Base-by-base conservation (phyloP, 2,113 vertebrate genomes). In the Lucifuga dentata region DNA sequence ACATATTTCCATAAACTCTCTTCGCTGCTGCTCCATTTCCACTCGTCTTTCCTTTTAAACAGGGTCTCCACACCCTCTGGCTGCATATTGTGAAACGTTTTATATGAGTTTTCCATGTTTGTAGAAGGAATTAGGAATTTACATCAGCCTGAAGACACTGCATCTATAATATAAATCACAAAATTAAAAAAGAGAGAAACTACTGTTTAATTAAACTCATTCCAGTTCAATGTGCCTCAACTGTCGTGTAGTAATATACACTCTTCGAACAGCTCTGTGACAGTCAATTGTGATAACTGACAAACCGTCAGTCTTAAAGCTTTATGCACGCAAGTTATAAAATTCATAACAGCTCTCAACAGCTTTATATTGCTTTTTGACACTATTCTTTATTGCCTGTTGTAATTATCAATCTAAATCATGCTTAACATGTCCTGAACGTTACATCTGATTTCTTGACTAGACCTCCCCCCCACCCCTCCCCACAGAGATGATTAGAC, bases 391-490 rank as follows among this genome's bases (percentile, higher is more conserved):
- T 39, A 32, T 50, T 60, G 45, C 21, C 23, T 3, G 23, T 48
- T 78, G 72, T 69, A 73, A 85, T 85, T 84, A 68, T 46, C 45
- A 81, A 77, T 69, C 29, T 56, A 70, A 76, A 68, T 76, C 70
- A 78, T 51, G 53, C 75, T 63, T 73, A 61, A 69, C 32, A 46
- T n/a, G n/a, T n/a, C n/a, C n/a, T n/a, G n/a, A n/a, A n/a, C n/a
- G n/a, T n/a, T n/a, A n/a, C n/a, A n/a, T n/a, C n/a, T n/a, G n/a
- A n/a, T n/a, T n/a, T n/a, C n/a, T n/a, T n/a, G n/a, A n/a, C n/a
- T n/a, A n/a, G n/a, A n/a, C n/a, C n/a, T n/a, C n/a, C n/a, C n/a
- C n/a, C n/a, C n/a, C n/a, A n/a, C n/a, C n/a, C n/a, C n/a, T n/a
- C n/a, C n/a, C n/a, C n/a, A n/a, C n/a, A n/a, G n/a, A n/a, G n/a